Evolutionary conservation across 2,113 vertebrate species (phyloP).

Genomic region (Cacatua alba): DNA sequence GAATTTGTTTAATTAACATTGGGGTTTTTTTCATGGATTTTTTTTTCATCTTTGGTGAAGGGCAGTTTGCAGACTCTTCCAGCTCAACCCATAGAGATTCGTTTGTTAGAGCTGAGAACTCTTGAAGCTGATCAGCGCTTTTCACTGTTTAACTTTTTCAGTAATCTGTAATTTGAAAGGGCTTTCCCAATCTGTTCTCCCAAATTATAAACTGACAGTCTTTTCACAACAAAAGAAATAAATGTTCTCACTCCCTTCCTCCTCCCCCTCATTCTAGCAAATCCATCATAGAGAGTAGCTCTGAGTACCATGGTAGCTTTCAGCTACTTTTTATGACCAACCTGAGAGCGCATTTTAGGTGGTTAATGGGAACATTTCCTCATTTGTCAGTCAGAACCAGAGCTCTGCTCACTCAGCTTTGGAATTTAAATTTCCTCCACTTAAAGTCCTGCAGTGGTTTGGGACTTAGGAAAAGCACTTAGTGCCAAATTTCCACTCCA

Average conservation of each 20-base stretch:
- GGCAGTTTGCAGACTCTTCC: background rate
- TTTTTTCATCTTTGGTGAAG: background rate
- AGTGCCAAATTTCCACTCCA: slow-evolving; percentile 72
- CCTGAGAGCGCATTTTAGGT: slow-evolving; percentile 54
- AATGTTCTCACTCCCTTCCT: background rate
- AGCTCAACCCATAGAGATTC: background rate
- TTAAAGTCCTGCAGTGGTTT: slow-evolving; percentile 72
- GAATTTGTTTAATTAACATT: background rate
- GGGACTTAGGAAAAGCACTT: slow-evolving; percentile 62
- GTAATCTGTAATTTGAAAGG: background rate
- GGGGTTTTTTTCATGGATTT: background rate
- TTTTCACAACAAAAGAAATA: background rate
- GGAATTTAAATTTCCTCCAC: slow-evolving; percentile 68
- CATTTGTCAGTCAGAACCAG: slow-evolving; percentile 70
- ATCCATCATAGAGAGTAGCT: background rate
- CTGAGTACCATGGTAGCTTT: slow-evolving; percentile 24
- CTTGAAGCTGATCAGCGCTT: background rate
- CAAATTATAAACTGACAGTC: background rate
- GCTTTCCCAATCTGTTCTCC: background rate
- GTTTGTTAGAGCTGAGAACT: background rate
- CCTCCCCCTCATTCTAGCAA: slow-evolving; percentile 8
- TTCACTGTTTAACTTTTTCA: background rate
- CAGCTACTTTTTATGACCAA: slow-evolving; percentile 66
- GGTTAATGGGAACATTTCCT: slow-evolving; percentile 68
- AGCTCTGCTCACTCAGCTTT: slow-evolving; percentile 50